A percentile compares a stretch with the other conserved stretches of the same genome.
These are phyloP conservation scores for Nothura maculosa DNA, from an alignment of 2,797 vertebrate species.

Conservation along the genomic window DNA sequence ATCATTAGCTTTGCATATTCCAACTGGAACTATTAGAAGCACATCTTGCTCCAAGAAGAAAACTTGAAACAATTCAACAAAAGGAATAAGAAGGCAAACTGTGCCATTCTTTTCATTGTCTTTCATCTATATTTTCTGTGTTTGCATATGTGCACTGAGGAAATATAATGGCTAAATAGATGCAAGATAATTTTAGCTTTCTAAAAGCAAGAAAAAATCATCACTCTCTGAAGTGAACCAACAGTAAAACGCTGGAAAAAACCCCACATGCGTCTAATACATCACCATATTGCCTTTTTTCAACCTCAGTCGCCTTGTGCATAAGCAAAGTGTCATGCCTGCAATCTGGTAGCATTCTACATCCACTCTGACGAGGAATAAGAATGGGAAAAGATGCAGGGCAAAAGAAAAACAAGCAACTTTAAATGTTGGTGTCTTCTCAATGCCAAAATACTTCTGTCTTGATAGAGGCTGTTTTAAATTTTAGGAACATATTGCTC, in stretches of 20 bases:
- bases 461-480: background rate
- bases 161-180: conserved; percentile 17
- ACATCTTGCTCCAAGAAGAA: background rate
- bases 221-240: conserved; percentile 26
- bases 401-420: background rate
- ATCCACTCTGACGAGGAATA: background rate
- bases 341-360: background rate
- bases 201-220: conserved; percentile 10
- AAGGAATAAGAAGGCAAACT: conserved; percentile 46
- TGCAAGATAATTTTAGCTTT: background rate
- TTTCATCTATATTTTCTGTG: background rate
- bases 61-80: conserved; percentile 26
- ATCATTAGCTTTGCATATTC: conserved; percentile 47
- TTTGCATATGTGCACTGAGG: background rate
- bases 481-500: background rate
- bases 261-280: background rate
- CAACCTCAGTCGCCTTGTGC: background rate
- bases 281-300: background rate
- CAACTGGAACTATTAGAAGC: conserved; percentile 42
- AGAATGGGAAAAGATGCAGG: background rate
- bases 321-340: background rate
- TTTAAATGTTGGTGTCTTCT: background rate
- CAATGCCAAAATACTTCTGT: background rate
- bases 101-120: background rate
- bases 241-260: background rate